phyloP scores from a whole-genome alignment of 2,797 vertebrate genomes.

The Rousettus madagascariensis region DNA sequence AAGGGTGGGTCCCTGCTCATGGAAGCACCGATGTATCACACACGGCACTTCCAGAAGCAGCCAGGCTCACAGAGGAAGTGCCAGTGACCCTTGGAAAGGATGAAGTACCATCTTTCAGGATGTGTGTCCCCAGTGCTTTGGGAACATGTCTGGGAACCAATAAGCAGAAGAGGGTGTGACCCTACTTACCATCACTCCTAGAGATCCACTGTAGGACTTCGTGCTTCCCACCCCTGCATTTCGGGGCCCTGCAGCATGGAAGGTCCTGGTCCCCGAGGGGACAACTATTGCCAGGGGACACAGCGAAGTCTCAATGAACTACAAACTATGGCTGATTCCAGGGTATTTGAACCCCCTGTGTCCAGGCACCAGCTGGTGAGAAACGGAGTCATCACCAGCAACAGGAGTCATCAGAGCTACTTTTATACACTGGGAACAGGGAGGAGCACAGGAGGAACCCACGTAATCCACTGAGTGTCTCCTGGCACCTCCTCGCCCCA shows the following conservation, averaged over 20 bases:
- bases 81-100: background rate
- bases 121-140: background rate
- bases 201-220: background rate
- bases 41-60: background rate
- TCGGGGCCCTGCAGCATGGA: background rate
- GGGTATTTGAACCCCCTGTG: background rate
- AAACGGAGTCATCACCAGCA: background rate
- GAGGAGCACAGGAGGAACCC: too few species aligned
- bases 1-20: too few species aligned
- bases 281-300: background rate
- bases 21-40: background rate
- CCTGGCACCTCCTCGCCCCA: background rate
- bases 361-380: background rate
- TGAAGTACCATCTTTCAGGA: background rate
- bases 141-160: background rate
- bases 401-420: background rate
- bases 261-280: background rate
- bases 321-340: background rate
- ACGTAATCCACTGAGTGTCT: background rate
- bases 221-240: background rate
- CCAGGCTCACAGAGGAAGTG: background rate
- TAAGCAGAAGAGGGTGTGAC: background rate
- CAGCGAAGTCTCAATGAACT: background rate
- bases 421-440: background rate
- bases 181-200: background rate